These are phyloP conservation scores for Drosophila maculinotata DNA, from an alignment of 2,888 invertebrate species.

Conservation along the genomic window DNA sequence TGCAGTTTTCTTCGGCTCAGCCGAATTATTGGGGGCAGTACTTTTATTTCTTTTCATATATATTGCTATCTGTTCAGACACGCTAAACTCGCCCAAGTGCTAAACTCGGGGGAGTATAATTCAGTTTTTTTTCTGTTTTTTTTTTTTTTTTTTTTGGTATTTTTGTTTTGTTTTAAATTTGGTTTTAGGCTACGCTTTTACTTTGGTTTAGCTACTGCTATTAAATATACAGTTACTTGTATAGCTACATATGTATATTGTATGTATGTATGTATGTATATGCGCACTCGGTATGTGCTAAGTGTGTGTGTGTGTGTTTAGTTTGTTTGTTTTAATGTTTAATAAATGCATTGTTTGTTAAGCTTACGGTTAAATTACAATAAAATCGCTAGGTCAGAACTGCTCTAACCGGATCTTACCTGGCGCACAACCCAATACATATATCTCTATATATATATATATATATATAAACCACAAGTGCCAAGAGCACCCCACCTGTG, in stretches of 20 bases:
- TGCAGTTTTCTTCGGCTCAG: conserved; percentile 58
- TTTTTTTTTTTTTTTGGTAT: conserved; percentile 18
- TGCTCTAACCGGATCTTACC: conserved; percentile 34
- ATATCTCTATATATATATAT: no score
- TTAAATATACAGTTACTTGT: conserved; percentile 60
- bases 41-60: conserved; percentile 46
- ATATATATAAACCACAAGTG: conserved; percentile 27
- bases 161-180: conserved; percentile 13
- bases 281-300: conserved; percentile 40
- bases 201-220: conserved; percentile 58
- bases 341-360: conserved; percentile 77
- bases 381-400: conserved; percentile 65
- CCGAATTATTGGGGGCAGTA: conserved; percentile 53
- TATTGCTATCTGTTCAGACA: conserved; percentile 54
- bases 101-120: conserved; percentile 8
- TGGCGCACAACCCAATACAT: conserved; percentile 58
- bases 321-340: conserved; percentile 46
- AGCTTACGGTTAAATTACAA: conserved; percentile 71
- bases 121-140: conserved; percentile 36
- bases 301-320: conserved; percentile 35
- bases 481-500: conserved; percentile 13
- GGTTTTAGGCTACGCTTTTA: conserved; percentile 44
- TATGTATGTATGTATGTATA: conserved; percentile 40
- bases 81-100: not conserved
- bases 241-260: conserved; percentile 51